Base-by-base conservation (phyloP, 2,888 invertebrate species). In the Nomada fucata region DNA sequence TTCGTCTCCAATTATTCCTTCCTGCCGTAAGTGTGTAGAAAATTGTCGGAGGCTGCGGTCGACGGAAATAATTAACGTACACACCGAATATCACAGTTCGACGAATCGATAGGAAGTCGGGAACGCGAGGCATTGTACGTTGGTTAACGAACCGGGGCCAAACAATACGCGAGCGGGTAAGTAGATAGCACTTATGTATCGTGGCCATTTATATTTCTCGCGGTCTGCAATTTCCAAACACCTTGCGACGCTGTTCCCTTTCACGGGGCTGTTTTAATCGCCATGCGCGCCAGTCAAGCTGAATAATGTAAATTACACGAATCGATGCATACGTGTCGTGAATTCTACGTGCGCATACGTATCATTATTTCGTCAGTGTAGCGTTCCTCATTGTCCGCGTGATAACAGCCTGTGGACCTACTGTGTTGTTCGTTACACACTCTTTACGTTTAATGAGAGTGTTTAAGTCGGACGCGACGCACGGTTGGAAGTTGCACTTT, bases 101-200 rank as follows among this genome's bases (percentile, higher is more conserved):
- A 91, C 90, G 90, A 90, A 89, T 86, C 84, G 85, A 86, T 86
- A 84, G 84, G 82, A 86, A 87, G 83, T 79, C 80, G 52, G 53
- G 72, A 77, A 44, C 64, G 67, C 76, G 52, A 11, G 26, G 59
- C 61, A 86, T 87, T 89, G 85, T 86, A 15, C 47, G 61, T 85
- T 88, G 87, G 57, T 50, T 87, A 90, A 91, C 89, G 85, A 83
- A 70, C 80, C 78, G 77, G 77, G 70, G 67, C 79, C 85, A 80
- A 87, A 86, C 86, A 85, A 88, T 85, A 79, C 85, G 79, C 78
- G 70, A 79, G 74, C 83, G 64, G 52, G 86, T 86, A 91, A 89
- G 87, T 89, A 89, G 88, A 88, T 84, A 84, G 86, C 85, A 86
- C 88, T 87, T 86, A 61, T 55, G 74, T 52, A 74, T 57, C 65